Conservation (phyloP, 2,797 vertebrate species). For the Catamblyrhynchus diadema region DNA sequence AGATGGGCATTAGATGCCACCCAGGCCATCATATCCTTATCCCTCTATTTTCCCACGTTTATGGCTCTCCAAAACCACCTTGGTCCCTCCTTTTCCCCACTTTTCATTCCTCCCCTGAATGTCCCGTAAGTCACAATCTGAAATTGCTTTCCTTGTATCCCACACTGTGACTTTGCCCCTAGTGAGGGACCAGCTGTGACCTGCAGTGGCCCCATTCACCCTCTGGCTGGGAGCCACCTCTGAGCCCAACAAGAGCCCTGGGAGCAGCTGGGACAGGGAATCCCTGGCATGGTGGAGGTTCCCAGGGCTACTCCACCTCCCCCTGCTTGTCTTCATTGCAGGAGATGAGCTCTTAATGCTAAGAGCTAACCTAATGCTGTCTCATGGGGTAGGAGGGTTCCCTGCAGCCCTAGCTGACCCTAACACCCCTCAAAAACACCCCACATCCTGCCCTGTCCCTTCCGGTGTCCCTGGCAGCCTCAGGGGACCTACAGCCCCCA, state of each 20-base stretch:
- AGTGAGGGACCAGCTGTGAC: neutral
- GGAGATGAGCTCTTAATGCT: neutral
- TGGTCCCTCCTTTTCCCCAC: neutral
- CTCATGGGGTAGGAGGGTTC: neutral
- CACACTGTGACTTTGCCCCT: accelerated
- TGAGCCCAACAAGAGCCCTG: neutral
- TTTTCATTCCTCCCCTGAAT: neutral
- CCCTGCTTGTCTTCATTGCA: neutral
- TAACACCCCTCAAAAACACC: neutral
- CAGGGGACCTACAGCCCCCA: neutral
- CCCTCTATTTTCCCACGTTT: neutral
- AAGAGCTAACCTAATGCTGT: neutral
- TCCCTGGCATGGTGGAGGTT: neutral
- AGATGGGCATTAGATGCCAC: neutral
- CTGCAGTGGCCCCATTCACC: neutral
- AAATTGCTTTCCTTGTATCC: neutral
- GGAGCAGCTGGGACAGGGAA: accelerated
- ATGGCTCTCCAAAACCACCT: neutral
- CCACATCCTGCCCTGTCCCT: neutral
- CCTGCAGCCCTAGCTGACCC: neutral
- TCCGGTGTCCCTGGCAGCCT: neutral
- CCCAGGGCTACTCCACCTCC: neutral
- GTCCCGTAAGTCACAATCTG: neutral
- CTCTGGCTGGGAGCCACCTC: neutral
- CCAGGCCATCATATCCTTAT: neutral